Conservation (phyloP, 2,113 vertebrate genomes). For the Alectura lathami region DNA sequence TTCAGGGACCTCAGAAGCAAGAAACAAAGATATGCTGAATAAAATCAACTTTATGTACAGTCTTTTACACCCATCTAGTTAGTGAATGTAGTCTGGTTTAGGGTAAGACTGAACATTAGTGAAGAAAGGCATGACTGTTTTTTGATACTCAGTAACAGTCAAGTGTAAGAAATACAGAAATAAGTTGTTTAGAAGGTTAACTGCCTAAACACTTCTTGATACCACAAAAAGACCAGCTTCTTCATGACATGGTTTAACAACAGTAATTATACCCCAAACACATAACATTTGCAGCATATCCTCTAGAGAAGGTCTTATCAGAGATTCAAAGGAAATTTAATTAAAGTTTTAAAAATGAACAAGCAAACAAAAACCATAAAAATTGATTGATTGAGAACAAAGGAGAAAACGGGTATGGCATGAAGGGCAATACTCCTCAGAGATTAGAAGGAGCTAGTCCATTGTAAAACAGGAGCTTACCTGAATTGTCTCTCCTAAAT, state of each 20-base stretch:
- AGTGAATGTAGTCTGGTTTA: constrained; percentile 1
- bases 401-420: neutral
- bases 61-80: constrained; percentile 51
- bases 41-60: constrained; percentile 59
- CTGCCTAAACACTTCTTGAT: neutral
- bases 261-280: neutral
- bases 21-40: constrained; percentile 74
- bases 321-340: neutral
- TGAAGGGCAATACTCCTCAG: neutral
- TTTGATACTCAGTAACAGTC: neutral
- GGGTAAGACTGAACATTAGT: neutral
- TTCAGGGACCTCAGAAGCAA: constrained; percentile 70
- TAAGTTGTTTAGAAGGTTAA: neutral
- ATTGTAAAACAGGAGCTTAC: neutral
- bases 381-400: neutral
- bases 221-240: neutral
- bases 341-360: neutral
- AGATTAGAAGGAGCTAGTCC: neutral
- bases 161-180: neutral
- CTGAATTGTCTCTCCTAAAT: neutral
- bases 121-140: neutral
- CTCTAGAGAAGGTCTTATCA: neutral
- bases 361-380: neutral
- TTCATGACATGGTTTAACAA: neutral
- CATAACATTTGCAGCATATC: neutral